phyloP scores from a whole-genome alignment of 1,140 invertebrate genomes.

The Geopemphigus sp. region DNA sequence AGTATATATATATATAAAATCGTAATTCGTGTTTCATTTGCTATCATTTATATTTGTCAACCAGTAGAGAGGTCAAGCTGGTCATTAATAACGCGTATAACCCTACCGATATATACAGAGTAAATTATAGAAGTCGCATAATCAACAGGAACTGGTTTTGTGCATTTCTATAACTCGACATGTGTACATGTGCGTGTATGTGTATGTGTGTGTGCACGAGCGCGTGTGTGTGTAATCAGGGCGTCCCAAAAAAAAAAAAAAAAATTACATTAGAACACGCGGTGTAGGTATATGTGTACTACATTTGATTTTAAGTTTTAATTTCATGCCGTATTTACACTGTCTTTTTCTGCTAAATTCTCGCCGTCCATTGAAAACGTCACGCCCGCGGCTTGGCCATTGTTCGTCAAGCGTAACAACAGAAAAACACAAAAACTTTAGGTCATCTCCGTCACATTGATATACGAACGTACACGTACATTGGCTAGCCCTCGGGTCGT shows the following conservation, averaged over 20 bases:
- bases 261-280: not conserved
- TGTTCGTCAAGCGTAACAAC: conserved; percentile 11
- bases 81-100: conserved; percentile 48
- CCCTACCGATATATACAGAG: conserved; percentile 24
- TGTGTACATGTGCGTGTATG: not conserved
- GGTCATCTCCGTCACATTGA: conserved; percentile 45
- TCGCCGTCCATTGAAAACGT: not conserved
- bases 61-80: conserved; percentile 45
- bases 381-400: conserved; percentile 15
- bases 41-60: conserved; percentile 49
- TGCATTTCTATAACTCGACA: conserved; percentile 37
- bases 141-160: conserved; percentile 48
- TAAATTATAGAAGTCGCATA: conserved; percentile 47
- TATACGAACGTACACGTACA: not conserved
- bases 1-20: conserved; percentile 19
- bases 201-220: not conserved
- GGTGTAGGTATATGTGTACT: not conserved
- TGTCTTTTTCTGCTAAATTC: conserved; percentile 38
- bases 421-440: conserved; percentile 44
- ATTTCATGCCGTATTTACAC: conserved; percentile 39
- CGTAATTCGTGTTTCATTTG: conserved; percentile 37
- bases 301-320: conserved; percentile 30
- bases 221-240: conserved; percentile 21
- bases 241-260: conserved; percentile 40
- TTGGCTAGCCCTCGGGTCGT: conserved; percentile 9